A percentile compares a stretch with the other conserved stretches of the same genome.
Evolutionary conservation across 2,888 invertebrate species (phyloP).

Genomic region (Melanostoma mellinum): DNA sequence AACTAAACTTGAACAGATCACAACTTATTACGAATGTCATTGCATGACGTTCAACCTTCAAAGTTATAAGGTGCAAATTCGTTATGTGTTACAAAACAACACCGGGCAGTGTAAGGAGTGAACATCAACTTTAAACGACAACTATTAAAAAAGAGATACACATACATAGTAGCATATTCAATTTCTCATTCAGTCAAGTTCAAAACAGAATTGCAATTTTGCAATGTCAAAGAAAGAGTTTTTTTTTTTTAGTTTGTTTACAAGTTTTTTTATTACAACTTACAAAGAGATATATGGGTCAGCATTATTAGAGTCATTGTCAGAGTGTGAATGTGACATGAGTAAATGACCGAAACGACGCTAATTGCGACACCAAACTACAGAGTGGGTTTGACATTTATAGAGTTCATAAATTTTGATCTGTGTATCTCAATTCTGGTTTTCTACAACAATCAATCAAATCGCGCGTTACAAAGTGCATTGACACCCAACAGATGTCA

Average conservation of each 20-base stretch:
- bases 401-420: too few relatives aligned
- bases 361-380: too few relatives aligned
- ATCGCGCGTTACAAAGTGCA: too few relatives aligned
- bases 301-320: conserved; percentile 45
- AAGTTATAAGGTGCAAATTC: conserved; percentile 6
- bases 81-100: conserved; percentile 5
- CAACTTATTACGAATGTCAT: too few relatives aligned
- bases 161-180: not conserved
- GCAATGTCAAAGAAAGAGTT: conserved; percentile 38
- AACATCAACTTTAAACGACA: conserved; percentile 25
- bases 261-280: not conserved
- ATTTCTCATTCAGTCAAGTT: conserved; percentile 46
- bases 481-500: too few relatives aligned
- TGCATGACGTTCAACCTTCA: too few relatives aligned
- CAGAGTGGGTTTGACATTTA: too few relatives aligned
- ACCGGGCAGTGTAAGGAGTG: not conserved
- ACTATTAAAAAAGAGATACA: conserved; percentile 10
- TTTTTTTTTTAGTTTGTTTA: conserved; percentile 17
- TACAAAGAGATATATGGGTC: conserved; percentile 49
- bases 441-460: too few relatives aligned
- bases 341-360: not conserved
- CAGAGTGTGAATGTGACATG: not conserved
- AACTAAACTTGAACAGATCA: too few relatives aligned
- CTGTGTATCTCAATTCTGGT: too few relatives aligned
- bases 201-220: conserved; percentile 59